Base-by-base conservation (phyloP, 1,140 invertebrate species). In the Drosophila baimaii region DNA sequence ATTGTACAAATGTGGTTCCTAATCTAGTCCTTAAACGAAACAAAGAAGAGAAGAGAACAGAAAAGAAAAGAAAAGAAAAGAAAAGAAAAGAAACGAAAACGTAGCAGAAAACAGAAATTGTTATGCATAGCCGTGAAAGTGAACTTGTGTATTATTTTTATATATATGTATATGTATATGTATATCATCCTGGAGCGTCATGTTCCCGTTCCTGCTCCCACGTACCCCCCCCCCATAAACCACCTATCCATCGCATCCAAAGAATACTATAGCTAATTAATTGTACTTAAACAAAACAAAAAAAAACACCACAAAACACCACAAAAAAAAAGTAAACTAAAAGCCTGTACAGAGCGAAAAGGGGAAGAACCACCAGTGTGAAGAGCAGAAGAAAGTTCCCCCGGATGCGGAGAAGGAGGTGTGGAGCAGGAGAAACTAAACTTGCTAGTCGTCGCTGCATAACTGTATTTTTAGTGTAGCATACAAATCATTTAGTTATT, bases 1-100 rank as follows among this genome's bases (percentile, higher is more conserved):
- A 91, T 68, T 91, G 90, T 90, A 91, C 86, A 90, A 90, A 91
- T 90, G 86, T 89, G 85, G 90, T 91, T 91, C 90, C 90, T 91
- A 91, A 90, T 90, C 90, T 91, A 91, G 90, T 91, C 90, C 83
- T 79, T 76, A 82, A 86, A 83, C 33, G 13, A 46, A 51, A 44
- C 51, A 65, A 51, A 61, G 33, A 59, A 61, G 49, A 31, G 23
- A 37, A 9, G 46, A 39, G 19, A 15, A n/a, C n/a, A 17, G 41
- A 59, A 54, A 59, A 61, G 58, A 49, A 56, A 21, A 49, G 12
- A 27, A 37, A 17, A 31, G 29, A 8, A 37, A 44, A 47, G 37
- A 9, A 25, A 9, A 5, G 43, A 23, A 19, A 19, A 10, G 25
- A 35, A 59, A 54, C 43, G 9, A 47, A 33, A 66, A 23, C 5